phyloP scores from a whole-genome alignment of 2,888 invertebrate genomes.

The Apoda limacodes region DNA sequence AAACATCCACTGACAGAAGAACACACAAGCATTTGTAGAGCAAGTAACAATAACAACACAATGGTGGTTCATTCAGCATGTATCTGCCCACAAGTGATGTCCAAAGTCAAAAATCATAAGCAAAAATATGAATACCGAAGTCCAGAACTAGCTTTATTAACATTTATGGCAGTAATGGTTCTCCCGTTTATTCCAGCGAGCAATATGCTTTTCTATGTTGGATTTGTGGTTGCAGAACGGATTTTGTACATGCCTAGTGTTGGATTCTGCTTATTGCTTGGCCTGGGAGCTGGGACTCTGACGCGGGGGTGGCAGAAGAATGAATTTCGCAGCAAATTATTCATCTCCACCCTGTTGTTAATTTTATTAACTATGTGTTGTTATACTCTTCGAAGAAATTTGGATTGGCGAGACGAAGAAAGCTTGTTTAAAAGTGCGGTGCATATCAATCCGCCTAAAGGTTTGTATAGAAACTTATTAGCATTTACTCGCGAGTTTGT shows the following conservation, averaged over 20 bases:
- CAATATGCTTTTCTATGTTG: slow-evolving; percentile 97
- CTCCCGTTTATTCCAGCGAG: slow-evolving; percentile 96
- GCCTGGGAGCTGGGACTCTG: slow-evolving; percentile 72
- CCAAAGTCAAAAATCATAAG: slow-evolving; percentile 37
- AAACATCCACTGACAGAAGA: slow-evolving; percentile 74
- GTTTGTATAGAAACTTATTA: slow-evolving; percentile 75
- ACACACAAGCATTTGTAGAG: slow-evolving; percentile 77
- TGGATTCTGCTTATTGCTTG: slow-evolving; percentile 91
- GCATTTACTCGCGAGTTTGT: too few species aligned
- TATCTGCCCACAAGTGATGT: slow-evolving; percentile 43
- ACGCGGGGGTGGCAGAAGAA: slow-evolving; percentile 54
- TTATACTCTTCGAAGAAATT: slow-evolving; percentile 84
- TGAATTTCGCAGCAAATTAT: slow-evolving; percentile 48
- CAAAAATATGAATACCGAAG: slow-evolving; percentile 44
- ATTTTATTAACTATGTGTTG: slow-evolving; percentile 78
- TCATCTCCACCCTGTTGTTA: slow-evolving; percentile 61
- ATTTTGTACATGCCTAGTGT: slow-evolving; percentile 96
- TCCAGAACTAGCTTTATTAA: slow-evolving; percentile 59
- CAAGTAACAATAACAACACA: slow-evolving; percentile 79
- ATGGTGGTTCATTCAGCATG: slow-evolving; percentile 64
- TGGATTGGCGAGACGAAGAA: slow-evolving; percentile 95
- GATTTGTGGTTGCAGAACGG: slow-evolving; percentile 97
- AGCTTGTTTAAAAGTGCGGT: slow-evolving; percentile 92
- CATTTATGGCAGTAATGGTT: slow-evolving; percentile 82
- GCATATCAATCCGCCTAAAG: slow-evolving; percentile 96